Percentiles rank a stretch among this genome's conserved stretches.
phyloP scores from a whole-genome alignment of 2,888 invertebrate genomes.

The Smittia sp. region DNA sequence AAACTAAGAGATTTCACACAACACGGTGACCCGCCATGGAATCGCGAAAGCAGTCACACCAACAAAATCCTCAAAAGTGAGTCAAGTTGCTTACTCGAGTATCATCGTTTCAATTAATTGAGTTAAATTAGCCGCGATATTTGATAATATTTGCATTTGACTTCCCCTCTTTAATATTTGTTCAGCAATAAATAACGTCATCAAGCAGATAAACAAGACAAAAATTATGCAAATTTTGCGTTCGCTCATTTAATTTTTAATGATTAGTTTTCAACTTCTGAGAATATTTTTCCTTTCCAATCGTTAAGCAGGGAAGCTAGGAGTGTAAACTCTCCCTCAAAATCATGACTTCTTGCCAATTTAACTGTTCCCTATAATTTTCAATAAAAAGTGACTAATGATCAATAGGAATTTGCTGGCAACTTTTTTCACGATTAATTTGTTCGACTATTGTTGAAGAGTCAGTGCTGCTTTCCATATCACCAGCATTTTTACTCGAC shows the following conservation, averaged over 20 bases:
- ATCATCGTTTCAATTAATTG: conserved; percentile 42
- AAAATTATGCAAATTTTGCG: conserved; percentile 15
- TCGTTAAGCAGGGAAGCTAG: too few species aligned
- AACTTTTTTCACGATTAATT: not conserved
- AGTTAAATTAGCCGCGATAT: conserved; percentile 44
- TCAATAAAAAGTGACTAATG: not conserved
- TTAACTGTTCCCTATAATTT: conserved; percentile 14
- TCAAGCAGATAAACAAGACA: not conserved
- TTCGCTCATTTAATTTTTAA: conserved; percentile 20
- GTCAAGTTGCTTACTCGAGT: conserved; percentile 44
- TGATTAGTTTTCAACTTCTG: not conserved
- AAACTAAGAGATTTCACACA: conserved; percentile 92
- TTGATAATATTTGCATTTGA: not conserved
- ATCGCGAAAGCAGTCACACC: conserved; percentile 73
- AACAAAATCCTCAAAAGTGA: conserved; percentile 81
- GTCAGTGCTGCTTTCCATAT: conserved; percentile 22
- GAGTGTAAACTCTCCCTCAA: not conserved
- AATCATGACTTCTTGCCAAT: conserved; percentile 2
- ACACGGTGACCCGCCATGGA: conserved; percentile 96
- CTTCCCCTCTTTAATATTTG: not conserved
- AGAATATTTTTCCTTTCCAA: not conserved
- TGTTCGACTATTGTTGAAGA: not conserved
- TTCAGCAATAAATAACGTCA: not conserved
- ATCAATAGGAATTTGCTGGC: conserved; percentile 3
- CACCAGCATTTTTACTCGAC: conserved; percentile 14